Evolutionary conservation across 2,113 vertebrate genomes (phyloP), one percentile per base, ranked within the genome.

Genomic region (Lanius ludovicianus): DNA sequence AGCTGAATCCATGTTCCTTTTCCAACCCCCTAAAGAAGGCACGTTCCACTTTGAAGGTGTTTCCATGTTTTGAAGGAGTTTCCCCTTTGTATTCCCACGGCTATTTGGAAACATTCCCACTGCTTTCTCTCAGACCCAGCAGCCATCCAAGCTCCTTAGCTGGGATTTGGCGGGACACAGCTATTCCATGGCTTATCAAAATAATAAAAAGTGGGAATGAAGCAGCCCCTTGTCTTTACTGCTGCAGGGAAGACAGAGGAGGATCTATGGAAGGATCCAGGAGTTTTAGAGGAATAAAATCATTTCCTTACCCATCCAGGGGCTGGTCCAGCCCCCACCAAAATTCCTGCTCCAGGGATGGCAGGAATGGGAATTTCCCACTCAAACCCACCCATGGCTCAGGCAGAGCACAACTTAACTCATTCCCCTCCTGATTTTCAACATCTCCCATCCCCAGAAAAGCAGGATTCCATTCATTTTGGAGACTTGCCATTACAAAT

Each of bases 381-480:
- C 35, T 57, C 35, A 46, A 85, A 69, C 11, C 20, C 69, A 69
- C 8, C 60, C 19, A 0, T 2, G 4, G 60, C 35, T 39, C 2
- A 20, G 22, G 46, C 35, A 74, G 27, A 52, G 53, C 44, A 63
- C 30, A 59, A 57, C 41, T 67, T 1, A 14, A 22, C 39, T 33
- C 6, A 0, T 4, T 64, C 35, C 28, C 33, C 25, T 30, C 41
- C 23, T 31, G 28, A 22, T 49, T 63, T 94, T 70, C 44, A 53
- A 7, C 47, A 20, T 9, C 24, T 39, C 44, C 41, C 53, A 1
- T 7, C 3, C 3, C 5, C 1, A n/a, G 27, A 50, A 49, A 75
- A 18, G 2, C 49, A 42, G 19, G 33, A 65, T 65, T 56, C 30
- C 2, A 0, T 9, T 22, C 0, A 0, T 11, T 73, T 74, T 56